Conservation (phyloP, 2,113 vertebrate species). For the Todiramphus chloris region DNA sequence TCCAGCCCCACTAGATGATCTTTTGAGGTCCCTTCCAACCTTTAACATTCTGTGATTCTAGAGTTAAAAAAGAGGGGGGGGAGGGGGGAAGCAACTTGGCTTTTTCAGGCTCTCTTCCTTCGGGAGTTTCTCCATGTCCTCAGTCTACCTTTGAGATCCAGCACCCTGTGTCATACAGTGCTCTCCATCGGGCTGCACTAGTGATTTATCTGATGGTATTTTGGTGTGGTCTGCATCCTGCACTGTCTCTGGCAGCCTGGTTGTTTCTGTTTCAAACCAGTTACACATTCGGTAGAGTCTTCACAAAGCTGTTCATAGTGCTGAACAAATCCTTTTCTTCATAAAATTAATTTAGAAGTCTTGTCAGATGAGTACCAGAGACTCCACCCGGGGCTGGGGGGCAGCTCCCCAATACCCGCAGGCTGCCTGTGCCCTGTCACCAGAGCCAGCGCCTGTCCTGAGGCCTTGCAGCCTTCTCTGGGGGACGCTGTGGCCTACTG, state of each 20-base stretch:
- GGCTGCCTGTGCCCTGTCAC: fast-evolving
- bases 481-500: too few species aligned
- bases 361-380: background rate
- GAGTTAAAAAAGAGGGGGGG: too few species aligned
- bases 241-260: background rate
- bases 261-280: background rate
- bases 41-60: background rate
- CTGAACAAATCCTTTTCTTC: background rate
- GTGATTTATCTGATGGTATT: fast-evolving
- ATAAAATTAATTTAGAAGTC: background rate
- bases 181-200: background rate
- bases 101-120: background rate
- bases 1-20: too few species aligned
- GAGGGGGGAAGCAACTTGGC: background rate
- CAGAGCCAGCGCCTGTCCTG: fast-evolving
- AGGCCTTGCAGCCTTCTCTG: background rate
- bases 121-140: background rate
- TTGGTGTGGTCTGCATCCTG: fast-evolving
- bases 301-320: background rate
- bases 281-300: background rate
- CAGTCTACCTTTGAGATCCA: background rate
- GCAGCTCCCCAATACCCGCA: background rate
- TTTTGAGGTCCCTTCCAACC: too few species aligned
- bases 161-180: fast-evolving
- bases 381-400: background rate